These are phyloP conservation scores for Auanema freiburgensis DNA, from an alignment of 2,888 invertebrate species.

Conservation along the genomic window DNA sequence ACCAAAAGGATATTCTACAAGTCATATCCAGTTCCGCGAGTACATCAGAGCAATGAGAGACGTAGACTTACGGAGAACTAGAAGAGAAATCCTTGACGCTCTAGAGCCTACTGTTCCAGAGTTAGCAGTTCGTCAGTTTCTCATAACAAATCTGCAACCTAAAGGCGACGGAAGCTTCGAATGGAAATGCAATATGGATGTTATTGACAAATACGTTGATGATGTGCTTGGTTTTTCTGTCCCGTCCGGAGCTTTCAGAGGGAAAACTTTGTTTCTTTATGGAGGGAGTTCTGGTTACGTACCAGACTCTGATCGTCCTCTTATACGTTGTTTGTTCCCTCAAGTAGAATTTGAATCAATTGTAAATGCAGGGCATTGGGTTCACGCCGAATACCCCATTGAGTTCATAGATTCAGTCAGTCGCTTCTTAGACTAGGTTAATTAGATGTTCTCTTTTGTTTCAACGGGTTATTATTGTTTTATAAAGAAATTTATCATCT, in stretches of 20 bases:
- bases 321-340: conserved; percentile 44
- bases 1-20: conserved; percentile 44
- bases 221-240: conserved; percentile 64
- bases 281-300: conserved; percentile 83
- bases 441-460: not conserved
- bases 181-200: conserved; percentile 74
- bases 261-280: conserved; percentile 81
- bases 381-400: conserved; percentile 85
- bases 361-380: conserved; percentile 86
- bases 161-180: conserved; percentile 28
- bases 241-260: conserved; percentile 68
- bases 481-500: not conserved
- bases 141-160: conserved; percentile 80
- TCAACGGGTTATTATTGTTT: not conserved
- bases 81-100: conserved; percentile 42
- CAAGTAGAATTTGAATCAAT: conserved; percentile 74
- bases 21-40: conserved; percentile 37
- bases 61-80: conserved; percentile 35
- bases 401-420: conserved; percentile 75
- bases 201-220: conserved; percentile 73
- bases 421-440: conserved; percentile 70
- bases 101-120: conserved; percentile 68
- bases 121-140: conserved; percentile 75
- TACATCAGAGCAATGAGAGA: conserved; percentile 47
- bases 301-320: conserved; percentile 52